Percentiles rank a stretch among this genome's conserved stretches.
phyloP scores from a whole-genome alignment of 2,888 invertebrate species.

The Netelia melanura region DNA sequence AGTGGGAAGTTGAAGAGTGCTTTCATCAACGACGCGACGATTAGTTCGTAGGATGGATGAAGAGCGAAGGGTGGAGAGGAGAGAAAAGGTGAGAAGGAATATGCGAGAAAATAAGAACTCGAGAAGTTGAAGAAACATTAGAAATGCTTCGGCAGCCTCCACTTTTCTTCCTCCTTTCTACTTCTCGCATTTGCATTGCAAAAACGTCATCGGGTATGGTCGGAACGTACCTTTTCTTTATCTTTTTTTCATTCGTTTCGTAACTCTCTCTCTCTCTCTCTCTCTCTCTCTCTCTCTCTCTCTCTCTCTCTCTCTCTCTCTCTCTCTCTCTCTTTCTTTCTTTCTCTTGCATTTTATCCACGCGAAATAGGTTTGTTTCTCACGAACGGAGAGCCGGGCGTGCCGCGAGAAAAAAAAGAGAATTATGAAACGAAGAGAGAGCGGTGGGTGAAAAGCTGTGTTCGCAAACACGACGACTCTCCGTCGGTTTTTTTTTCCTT shows the following conservation, averaged over 20 bases:
- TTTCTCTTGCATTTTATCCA: conserved; percentile 10
- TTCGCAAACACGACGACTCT: conserved; percentile 32
- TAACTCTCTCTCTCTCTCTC: background rate
- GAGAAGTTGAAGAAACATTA: conserved; percentile 43
- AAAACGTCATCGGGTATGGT: conserved; percentile 3
- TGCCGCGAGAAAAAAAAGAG: background rate
- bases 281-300: background rate
- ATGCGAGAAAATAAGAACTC: conserved; percentile 17
- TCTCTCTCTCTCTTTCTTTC: background rate
- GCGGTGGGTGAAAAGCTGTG: background rate
- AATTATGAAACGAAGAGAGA: background rate
- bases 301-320: background rate
- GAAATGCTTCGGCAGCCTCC: conserved; percentile 10
- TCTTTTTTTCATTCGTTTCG: conserved; percentile 19
- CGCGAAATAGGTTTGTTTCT: conserved; percentile 36
- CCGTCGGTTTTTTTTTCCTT: conserved; percentile 1
- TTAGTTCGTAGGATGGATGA: background rate
- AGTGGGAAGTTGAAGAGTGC: background rate
- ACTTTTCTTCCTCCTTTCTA: conserved; percentile 8
- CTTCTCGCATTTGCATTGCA: conserved; percentile 36
- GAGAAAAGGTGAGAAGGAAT: background rate
- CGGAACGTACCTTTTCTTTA: background rate
- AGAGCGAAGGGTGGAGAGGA: background rate
- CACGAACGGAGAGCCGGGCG: conserved; percentile 1
- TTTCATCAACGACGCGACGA: background rate